Evolutionary conservation across 2,888 invertebrate genomes (phyloP).

Genomic region (Aplocera efformata): DNA sequence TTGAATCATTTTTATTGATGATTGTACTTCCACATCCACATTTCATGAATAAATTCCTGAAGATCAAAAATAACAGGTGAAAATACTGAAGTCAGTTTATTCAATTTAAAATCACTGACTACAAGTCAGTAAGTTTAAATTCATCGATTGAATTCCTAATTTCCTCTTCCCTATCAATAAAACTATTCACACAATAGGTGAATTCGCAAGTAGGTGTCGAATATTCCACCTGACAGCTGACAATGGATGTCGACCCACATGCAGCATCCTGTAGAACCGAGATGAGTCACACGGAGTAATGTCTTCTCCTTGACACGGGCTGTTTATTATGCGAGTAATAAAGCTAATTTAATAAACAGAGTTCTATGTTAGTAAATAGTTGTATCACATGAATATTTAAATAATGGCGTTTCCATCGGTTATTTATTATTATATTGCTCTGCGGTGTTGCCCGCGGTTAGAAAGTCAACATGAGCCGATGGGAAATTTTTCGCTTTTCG

Average conservation of each 20-base stretch:
- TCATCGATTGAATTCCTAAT: not conserved
- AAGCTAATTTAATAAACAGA: slow-evolving; percentile 4
- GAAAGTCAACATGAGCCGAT: no score
- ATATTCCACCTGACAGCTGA: slow-evolving; percentile 2
- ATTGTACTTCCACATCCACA: no score
- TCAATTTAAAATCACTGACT: no score
- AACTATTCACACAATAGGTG: slow-evolving; percentile 10
- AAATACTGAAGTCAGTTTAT: no score
- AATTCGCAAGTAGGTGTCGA: slow-evolving; percentile 24
- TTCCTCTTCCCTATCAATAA: slow-evolving; percentile 8
- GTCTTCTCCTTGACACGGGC: slow-evolving; percentile 11
- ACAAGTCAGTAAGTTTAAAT: no score
- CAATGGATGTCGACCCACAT: slow-evolving; percentile 11
- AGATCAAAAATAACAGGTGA: no score
- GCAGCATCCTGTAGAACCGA: slow-evolving; percentile 1
- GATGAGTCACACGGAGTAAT: slow-evolving; percentile 8
- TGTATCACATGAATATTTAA: not conserved
- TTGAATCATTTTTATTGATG: no score
- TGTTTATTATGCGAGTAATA: not conserved
- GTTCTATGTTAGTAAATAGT: slow-evolving; percentile 6
- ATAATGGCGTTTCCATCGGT: no score
- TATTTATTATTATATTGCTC: no score
- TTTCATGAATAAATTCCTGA: no score
- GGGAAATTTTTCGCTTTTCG: no score
- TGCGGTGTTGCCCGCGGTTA: no score